Base-by-base conservation (phyloP, 2,797 vertebrate genomes). In the Hoplostethus atlanticus region DNA sequence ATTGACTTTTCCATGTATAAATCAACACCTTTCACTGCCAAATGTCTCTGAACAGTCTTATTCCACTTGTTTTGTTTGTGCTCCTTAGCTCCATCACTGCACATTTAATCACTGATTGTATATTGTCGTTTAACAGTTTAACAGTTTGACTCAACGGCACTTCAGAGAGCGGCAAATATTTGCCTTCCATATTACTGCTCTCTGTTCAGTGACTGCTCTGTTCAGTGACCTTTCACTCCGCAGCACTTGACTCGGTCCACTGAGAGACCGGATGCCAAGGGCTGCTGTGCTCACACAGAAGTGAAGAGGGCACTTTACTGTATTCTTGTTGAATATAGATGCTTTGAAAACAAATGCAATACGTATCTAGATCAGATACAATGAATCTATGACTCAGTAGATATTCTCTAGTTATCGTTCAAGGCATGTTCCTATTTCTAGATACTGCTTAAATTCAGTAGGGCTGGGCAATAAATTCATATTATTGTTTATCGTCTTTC, bases 1-100 rank as follows among this genome's bases (percentile, higher is more conserved):
- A 84, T 77, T 83, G 64, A 81, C 75, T 80, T 60, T 73, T 51
- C 59, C 38, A 68, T 55, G 38, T 64, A 77, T 73, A 79, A 84
- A 79, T 84, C 56, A 84, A 71, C 62, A 56, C 40, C 80, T 84
- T 67, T 36, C 0, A 55, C 59, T 71, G 16, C 46, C 51, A 78
- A 80, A 82, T 77, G 77, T 59, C 58, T 17, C n/a, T 16, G 17
- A 80, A 5, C 47, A 28, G 28, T 50, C 48, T 57, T 54, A 61
- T 50, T 55, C 28, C 21, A 34, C 60, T 74, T 73, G 68, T 74
- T 82, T 59, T 30, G 25, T 60, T 62, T 3, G 10, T 65, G 53
- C 15, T 30, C 63, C 60, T 60, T 13, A 15, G 48, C 42, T 65
- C 59, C 31, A 44, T 53, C 8, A 1, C 30, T 86, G 52, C 73